Evolutionary conservation across 2,113 vertebrate genomes (phyloP), one percentile per base, ranked within the genome.

Genomic region (Anarhynchus alexandrinus): DNA sequence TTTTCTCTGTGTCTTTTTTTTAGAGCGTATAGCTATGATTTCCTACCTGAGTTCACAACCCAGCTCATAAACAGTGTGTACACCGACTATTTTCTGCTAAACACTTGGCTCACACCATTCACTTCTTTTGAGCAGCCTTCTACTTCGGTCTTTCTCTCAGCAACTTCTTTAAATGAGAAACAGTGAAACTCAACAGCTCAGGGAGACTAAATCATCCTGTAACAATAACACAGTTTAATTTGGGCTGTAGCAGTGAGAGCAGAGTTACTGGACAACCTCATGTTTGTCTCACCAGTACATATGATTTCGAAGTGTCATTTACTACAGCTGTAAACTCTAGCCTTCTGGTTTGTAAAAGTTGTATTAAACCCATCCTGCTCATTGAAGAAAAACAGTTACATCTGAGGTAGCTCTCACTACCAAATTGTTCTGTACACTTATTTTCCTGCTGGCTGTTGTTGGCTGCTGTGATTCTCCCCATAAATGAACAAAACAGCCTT

Each of bases 261-360:
- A 58, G 57, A 88, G 49, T 93, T 91, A 82, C 62, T 86, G 88
- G 92, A 82, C 71, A 94, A 66, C 67, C 52, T 94, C 88, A 82
- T 34, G 55, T 95, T 94, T 95, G 65, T 83, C 80, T 96, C 79
- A 94, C 67, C 67, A 72, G 32, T 86, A 57, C 30, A 15, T 58
- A 81, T 74, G 40, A 92, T 96, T 96, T 93, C 88, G 52, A 94
- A 92, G 79, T 91, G 94, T 86, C 86, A 93, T 93, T 97, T 96
- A 97, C 82, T 86, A 51, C 59, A 81, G 79, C 72, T 86, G 90
- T 93, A 96, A 96, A 92, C 86, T 93, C 59, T 90, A 96, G 54
- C 79, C 67, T 88, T 95, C 87, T 94, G 82, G 82, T 94, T 86
- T 95, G 47, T 93, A 93, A 86, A 94, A 93, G 55, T 8, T 90